Evolutionary conservation across 2,797 vertebrate genomes (phyloP).

Genomic region (Zenarchopterus dispar): DNA sequence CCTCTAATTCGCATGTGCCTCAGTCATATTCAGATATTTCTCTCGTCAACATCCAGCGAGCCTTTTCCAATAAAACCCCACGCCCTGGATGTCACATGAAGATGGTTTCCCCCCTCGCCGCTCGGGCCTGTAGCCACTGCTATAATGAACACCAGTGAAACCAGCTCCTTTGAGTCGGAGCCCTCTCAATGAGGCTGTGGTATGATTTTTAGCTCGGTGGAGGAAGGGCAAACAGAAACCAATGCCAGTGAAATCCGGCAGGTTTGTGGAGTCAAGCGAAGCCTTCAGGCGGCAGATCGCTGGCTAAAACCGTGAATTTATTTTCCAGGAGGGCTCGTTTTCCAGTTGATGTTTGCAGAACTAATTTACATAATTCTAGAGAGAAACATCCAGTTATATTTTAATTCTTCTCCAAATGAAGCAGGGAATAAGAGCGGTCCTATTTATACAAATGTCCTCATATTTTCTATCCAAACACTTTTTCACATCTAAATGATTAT

Average conservation of each 20-base stretch:
- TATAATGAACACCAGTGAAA: slow-evolving; percentile 33
- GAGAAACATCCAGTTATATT: background rate
- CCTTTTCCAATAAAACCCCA: slow-evolving; percentile 5
- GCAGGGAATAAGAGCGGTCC: background rate
- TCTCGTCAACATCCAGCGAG: slow-evolving; percentile 20
- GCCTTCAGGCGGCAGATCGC: slow-evolving; percentile 45
- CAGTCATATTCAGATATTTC: slow-evolving; percentile 11
- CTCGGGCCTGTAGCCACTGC: slow-evolving; percentile 16
- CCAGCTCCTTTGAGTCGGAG: slow-evolving; percentile 28
- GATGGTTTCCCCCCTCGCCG: slow-evolving; percentile 33
- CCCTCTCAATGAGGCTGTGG: slow-evolving; percentile 26
- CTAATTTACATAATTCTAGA: slow-evolving; percentile 41
- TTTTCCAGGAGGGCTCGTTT: slow-evolving; percentile 46
- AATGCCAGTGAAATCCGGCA: slow-evolving; percentile 39
- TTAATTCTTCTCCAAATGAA: too few species aligned
- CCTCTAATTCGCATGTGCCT: slow-evolving; percentile 23
- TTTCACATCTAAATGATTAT: too few species aligned
- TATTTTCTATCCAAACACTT: too few species aligned
- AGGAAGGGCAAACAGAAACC: slow-evolving; percentile 42
- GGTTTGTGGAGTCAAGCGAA: slow-evolving; percentile 55
- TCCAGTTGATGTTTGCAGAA: slow-evolving; percentile 27
- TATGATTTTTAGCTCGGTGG: slow-evolving; percentile 51
- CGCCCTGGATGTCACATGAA: slow-evolving; percentile 2
- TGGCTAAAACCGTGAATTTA: slow-evolving; percentile 33
- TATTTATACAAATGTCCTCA: slow-evolving; percentile 1